phyloP scores from a whole-genome alignment of 2,888 invertebrate species.

The Caenorhabditis panamensis region DNA sequence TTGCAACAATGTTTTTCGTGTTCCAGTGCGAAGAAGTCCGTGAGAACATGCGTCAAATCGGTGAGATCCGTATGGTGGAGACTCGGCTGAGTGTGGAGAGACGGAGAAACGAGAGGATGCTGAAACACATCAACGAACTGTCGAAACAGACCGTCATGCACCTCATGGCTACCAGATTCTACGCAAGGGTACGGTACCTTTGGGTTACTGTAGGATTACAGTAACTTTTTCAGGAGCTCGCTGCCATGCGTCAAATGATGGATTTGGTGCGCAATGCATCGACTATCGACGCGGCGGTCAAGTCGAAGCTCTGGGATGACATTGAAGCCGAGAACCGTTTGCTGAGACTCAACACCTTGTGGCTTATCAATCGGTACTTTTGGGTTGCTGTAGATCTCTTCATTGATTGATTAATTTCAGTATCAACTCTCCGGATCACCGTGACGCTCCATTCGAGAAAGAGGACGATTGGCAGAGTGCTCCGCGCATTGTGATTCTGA shows the following conservation, averaged over 20 bases:
- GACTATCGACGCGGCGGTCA: conserved; percentile 28
- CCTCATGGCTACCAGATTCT: conserved; percentile 45
- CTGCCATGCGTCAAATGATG: conserved; percentile 55
- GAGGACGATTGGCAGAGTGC: conserved; percentile 21
- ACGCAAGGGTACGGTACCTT: conserved; percentile 28
- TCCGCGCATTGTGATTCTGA: conserved; percentile 51
- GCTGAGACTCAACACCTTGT: conserved; percentile 42
- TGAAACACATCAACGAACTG: conserved; percentile 39
- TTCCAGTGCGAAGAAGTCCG: conserved; percentile 32
- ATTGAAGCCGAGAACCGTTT: conserved; percentile 49
- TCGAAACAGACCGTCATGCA: conserved; percentile 44
- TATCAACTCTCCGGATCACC: conserved; percentile 31
- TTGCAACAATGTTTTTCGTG: too few relatives aligned
- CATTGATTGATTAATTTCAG: conserved; percentile 18
- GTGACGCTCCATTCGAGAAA: conserved; percentile 21
- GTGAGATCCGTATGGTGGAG: conserved; percentile 16
- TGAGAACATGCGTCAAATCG: conserved; percentile 19
- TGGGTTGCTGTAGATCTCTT: neutral
- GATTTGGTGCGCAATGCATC: conserved; percentile 44
- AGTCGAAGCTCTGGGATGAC: conserved; percentile 53
- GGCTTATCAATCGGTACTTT: conserved; percentile 47
- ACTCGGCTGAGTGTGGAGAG: conserved; percentile 31
- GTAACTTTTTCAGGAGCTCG: conserved; percentile 54
- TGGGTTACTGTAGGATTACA: too few relatives aligned
- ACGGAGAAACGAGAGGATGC: conserved; percentile 32